A percentile compares a stretch with the other conserved stretches of the same genome.
Evolutionary conservation across 2,797 vertebrate genomes (phyloP).

Genomic region (Urosaurus nigricauda): DNA sequence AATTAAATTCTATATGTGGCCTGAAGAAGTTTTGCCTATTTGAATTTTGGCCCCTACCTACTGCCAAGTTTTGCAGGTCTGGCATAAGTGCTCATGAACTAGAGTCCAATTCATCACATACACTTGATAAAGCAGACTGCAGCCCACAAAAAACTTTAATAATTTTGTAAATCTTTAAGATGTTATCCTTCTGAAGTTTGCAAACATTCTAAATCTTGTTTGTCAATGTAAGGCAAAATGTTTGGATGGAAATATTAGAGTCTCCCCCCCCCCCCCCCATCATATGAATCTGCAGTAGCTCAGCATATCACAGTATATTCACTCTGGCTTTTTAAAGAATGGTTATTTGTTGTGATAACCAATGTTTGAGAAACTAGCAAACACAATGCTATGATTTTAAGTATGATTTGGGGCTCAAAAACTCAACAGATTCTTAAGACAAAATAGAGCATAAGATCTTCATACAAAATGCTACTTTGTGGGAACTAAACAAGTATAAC

Average conservation of each 20-base stretch:
- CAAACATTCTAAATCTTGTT: not conserved
- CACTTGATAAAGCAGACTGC: not conserved
- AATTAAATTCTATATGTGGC: too few relatives aligned
- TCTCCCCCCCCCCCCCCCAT: too few relatives aligned
- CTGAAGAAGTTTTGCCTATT: too few relatives aligned
- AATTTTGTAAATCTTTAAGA: not conserved
- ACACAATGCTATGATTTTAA: not conserved
- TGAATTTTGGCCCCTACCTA: too few relatives aligned
- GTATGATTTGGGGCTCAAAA: not conserved
- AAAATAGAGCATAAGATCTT: not conserved
- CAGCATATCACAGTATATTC: not conserved
- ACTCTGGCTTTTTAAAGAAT: not conserved
- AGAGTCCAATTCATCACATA: not conserved
- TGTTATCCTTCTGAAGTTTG: not conserved
- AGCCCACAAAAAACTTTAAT: not conserved
- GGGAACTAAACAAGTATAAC: not conserved
- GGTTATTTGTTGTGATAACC: not conserved
- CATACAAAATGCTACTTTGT: not conserved
- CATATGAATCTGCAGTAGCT: not conserved
- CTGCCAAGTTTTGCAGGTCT: not conserved
- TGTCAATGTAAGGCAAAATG: not conserved
- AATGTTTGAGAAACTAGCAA: not conserved
- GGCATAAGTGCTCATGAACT: not conserved
- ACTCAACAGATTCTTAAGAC: not conserved
- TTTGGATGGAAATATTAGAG: slow-evolving; percentile 12